Conservation (phyloP, 2,113 vertebrate genomes). For the Cervus canadensis region DNA sequence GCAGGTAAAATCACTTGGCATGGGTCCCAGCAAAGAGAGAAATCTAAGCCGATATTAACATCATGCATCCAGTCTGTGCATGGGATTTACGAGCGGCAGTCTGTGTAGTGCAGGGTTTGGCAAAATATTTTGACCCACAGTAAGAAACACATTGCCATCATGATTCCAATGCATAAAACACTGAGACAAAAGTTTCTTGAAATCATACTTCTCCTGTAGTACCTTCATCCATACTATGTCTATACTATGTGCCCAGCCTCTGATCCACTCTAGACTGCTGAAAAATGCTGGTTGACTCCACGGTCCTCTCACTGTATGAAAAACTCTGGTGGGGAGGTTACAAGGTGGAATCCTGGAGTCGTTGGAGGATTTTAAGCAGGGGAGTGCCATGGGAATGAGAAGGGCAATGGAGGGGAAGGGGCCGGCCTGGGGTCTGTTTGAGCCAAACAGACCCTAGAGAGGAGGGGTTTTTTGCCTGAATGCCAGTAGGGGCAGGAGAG, state of each 20-base stretch:
- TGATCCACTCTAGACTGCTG: not conserved
- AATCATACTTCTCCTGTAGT: not conserved
- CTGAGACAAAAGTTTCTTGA: not conserved
- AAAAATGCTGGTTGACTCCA: not conserved
- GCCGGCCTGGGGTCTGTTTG: not conserved
- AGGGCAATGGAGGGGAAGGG: not conserved
- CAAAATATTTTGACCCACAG: not conserved
- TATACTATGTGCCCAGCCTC: not conserved
- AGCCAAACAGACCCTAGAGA: not conserved
- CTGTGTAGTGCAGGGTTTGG: not conserved
- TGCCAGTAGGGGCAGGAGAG: not conserved
- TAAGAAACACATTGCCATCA: not conserved
- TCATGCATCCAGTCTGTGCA: not conserved
- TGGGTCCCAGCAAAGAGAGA: not conserved
- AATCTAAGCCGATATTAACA: not conserved
- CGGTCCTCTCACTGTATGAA: not conserved
- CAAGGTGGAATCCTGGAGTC: not conserved
- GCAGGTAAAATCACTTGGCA: not conserved
- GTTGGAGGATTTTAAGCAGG: not conserved
- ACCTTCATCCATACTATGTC: not conserved
- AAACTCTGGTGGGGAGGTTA: not conserved
- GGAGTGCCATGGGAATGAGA: not conserved
- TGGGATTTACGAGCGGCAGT: not conserved
- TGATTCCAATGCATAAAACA: not conserved
- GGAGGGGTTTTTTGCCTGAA: not conserved